Evolutionary conservation across 2,888 invertebrate species (phyloP), one percentile per base, ranked within the genome.

Genomic region (Apoderus coryli): DNA sequence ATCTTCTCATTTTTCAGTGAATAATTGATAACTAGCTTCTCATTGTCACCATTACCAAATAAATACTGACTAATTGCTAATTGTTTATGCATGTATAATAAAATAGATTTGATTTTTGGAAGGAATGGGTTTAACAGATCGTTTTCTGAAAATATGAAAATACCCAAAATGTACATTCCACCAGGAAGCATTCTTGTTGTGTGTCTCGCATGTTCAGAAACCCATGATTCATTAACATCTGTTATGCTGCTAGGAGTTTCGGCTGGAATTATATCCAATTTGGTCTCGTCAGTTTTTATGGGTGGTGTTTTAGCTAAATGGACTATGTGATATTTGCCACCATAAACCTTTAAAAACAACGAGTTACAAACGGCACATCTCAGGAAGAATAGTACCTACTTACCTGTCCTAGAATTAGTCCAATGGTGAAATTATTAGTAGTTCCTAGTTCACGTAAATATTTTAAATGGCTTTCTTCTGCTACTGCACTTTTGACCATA

Each of bases 131-230:
- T 67, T 44, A 78, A 65, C 31, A 72, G 57, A 44, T 77, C 72
- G 38, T 68, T 70, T 37, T 71, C 67, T 10, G 74, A 74, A 30
- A 76, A 69, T 15, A 84, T 61, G 56, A 86, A 89, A 44, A 88
- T 64, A 40, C 80, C 90, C 50, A 86, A 64, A 7, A 24, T 6
- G 10, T 24, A 10, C 65, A 89, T 73, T 25, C 89, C 90, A 23
- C 90, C 92, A 16, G 89, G 84, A 37, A 90, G 61, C 88, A 90
- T 89, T 56, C 85, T 71, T 2, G 79, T 77, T 2, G 85, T 81
- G 64, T 84, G 80, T 53, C 76, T 73, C 22, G 85, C 84, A 61
- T 89, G 86, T 49, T 82, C 79, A 1, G 75, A 74, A 3, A 81
- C 65, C 72, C 75, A 75, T 29, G 60, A 63, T 38, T 78, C 76